Evolutionary conservation across 2,888 invertebrate species (phyloP).

Genomic region (Crocallis elinguaria): DNA sequence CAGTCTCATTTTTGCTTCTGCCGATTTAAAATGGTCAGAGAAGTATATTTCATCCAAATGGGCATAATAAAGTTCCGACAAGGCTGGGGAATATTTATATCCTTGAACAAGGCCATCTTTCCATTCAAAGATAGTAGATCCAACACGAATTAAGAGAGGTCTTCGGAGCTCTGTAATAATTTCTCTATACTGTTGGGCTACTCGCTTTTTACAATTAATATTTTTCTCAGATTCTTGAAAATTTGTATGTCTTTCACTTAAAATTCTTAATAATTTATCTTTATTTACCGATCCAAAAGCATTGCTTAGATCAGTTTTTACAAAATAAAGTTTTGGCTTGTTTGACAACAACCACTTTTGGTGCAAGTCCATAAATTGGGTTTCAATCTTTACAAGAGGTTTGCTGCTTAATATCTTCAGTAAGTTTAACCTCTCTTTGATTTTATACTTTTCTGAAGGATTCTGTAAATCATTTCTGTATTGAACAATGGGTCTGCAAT

Average conservation of each 20-base stretch:
- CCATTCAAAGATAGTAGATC: conserved; percentile 78
- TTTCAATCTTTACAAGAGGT: conserved; percentile 56
- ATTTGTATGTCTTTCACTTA: conserved; percentile 56
- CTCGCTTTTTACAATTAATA: conserved; percentile 56
- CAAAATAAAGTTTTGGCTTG: conserved; percentile 73
- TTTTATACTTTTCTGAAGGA: conserved; percentile 41
- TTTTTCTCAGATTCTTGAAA: conserved; percentile 60
- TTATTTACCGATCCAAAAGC: conserved; percentile 79
- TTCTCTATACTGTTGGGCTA: conserved; percentile 64
- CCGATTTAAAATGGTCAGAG: conserved; percentile 47
- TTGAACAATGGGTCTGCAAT: conserved; percentile 71
- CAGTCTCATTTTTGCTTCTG: conserved; percentile 53
- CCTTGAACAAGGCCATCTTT: conserved; percentile 77
- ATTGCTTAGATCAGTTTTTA: conserved; percentile 77
- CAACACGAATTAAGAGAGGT: conserved; percentile 71
- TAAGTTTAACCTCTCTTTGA: conserved; percentile 64
- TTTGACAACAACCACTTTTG: conserved; percentile 59
- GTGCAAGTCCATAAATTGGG: conserved; percentile 54
- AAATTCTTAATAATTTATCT: conserved; percentile 61
- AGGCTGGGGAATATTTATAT: conserved; percentile 78
- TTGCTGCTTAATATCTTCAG: conserved; percentile 58
- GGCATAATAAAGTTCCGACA: conserved; percentile 76
- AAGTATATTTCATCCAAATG: conserved; percentile 69
- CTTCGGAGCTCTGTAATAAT: conserved; percentile 64
- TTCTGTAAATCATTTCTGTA: conserved; percentile 59